Evolutionary conservation across 2,113 vertebrate genomes (phyloP).

Genomic region (Passerina amoena): DNA sequence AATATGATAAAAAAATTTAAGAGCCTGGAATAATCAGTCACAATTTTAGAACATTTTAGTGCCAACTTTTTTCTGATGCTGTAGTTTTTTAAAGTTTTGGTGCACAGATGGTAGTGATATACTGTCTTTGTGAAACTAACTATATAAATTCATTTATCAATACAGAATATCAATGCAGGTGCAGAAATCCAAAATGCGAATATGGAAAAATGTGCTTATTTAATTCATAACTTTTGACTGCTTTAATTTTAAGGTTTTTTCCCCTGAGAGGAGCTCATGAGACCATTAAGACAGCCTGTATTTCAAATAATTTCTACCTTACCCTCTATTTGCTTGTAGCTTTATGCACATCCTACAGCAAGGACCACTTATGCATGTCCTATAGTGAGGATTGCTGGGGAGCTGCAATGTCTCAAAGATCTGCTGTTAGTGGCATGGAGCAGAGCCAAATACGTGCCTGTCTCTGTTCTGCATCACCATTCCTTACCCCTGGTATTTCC

Average conservation of each 20-base stretch:
- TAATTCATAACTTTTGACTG: background rate
- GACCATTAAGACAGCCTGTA: background rate
- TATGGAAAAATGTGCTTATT: background rate
- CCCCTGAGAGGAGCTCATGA: background rate
- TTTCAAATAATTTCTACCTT: background rate
- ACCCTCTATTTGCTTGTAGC: background rate
- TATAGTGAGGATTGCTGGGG: background rate
- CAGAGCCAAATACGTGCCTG: background rate
- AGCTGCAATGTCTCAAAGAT: background rate
- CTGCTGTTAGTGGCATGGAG: background rate
- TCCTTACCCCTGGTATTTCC: background rate
- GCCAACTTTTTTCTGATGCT: background rate
- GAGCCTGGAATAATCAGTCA: background rate
- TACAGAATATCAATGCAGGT: background rate
- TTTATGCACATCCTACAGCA: background rate
- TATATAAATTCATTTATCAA: background rate
- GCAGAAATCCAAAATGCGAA: background rate
- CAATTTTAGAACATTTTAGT: background rate
- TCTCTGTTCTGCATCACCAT: background rate
- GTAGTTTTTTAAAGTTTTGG: background rate
- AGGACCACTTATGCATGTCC: background rate
- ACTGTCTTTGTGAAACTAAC: background rate
- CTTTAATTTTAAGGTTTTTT: background rate
- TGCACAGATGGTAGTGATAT: background rate
- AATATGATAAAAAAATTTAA: conserved; percentile 22